Percentiles rank a stretch among this genome's conserved stretches.
Evolutionary conservation across 2,888 invertebrate genomes (phyloP).

Genomic region (Agriopis leucophaearia): DNA sequence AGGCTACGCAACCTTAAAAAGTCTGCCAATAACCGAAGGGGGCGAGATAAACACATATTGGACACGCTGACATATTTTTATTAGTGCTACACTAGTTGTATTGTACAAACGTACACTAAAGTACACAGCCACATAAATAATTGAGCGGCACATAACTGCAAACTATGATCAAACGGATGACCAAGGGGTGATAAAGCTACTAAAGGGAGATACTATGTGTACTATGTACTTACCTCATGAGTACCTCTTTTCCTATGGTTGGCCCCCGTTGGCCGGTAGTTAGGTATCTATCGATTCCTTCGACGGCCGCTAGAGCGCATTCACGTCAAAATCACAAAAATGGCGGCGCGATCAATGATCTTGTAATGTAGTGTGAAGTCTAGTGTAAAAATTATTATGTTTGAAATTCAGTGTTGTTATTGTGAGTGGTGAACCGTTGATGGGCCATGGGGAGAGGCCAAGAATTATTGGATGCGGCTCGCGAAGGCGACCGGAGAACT

Average conservation of each 20-base stretch:
- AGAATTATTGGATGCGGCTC: conserved; percentile 97
- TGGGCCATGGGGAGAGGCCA: conserved; percentile 97
- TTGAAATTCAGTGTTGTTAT: conserved; percentile 81
- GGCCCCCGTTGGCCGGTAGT: not conserved
- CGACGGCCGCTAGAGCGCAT: conserved; percentile 80
- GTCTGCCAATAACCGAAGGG: no score
- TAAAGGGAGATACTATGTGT: no score
- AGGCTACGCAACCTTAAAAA: no score
- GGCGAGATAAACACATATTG: no score
- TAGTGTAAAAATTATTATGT: conserved; percentile 82
- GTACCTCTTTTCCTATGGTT: not conserved
- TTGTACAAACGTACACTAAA: no score
- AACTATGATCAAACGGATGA: no score
- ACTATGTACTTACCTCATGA: no score
- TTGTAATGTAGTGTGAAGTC: conserved; percentile 84
- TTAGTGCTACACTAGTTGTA: no score
- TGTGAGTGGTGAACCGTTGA: conserved; percentile 75
- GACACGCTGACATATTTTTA: no score
- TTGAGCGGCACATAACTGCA: no score
- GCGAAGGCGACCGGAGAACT: conserved; percentile 95
- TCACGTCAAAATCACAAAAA: conserved; percentile 82
- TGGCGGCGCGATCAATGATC: conserved; percentile 93
- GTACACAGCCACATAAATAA: no score
- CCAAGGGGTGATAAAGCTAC: no score
- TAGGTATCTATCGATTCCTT: conserved; percentile 58